phyloP scores from a whole-genome alignment of 2,888 invertebrate species.

The Pristionchus fissidentatus region DNA sequence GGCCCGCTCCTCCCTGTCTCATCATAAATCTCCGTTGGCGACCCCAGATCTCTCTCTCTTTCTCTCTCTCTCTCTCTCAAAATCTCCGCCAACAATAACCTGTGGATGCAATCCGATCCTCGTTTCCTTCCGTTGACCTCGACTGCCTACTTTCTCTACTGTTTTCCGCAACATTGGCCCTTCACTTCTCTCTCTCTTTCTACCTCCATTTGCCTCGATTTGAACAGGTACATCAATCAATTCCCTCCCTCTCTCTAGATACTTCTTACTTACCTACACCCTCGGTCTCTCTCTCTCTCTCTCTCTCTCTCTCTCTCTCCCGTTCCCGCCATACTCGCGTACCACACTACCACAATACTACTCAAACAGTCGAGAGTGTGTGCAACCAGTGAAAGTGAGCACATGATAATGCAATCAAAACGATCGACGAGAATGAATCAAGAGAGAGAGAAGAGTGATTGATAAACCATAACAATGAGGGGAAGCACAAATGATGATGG shows the following conservation, averaged over 20 bases:
- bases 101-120: slow-evolving; percentile 18
- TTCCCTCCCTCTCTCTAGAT: slow-evolving; percentile 29
- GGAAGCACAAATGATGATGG: not conserved
- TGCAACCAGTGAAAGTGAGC: not conserved
- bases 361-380: not conserved
- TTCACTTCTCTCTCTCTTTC: not conserved
- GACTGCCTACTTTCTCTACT: not conserved
- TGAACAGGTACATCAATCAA: slow-evolving; percentile 43
- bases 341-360: not conserved
- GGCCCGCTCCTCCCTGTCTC: slow-evolving; percentile 8
- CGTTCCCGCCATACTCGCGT: not conserved
- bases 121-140: slow-evolving; percentile 3
- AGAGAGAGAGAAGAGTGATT: slow-evolving; percentile 30
- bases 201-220: not conserved
- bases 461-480: slow-evolving; percentile 22
- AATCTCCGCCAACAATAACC: not conserved
- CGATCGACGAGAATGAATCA: not conserved
- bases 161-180: not conserved
- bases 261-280: slow-evolving; percentile 16
- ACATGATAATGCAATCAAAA: slow-evolving; percentile 29
- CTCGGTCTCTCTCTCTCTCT: not conserved
- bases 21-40: too few relatives aligned
- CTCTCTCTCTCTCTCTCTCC: not conserved
- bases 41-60: too few relatives aligned
- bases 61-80: not conserved